Conservation (phyloP, 2,888 invertebrate species). For the Tenodera sinensis region DNA sequence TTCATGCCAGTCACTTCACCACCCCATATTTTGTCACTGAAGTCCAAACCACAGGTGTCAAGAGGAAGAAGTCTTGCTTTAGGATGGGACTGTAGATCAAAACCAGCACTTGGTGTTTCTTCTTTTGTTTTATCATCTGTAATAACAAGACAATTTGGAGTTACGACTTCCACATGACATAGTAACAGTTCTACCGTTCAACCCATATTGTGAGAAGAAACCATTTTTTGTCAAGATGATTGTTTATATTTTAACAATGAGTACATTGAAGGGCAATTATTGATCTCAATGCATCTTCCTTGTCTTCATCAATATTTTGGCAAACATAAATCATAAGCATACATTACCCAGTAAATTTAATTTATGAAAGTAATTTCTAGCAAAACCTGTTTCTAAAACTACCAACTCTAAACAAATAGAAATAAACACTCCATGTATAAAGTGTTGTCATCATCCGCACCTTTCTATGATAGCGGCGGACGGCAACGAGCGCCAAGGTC, state of each 20-base stretch:
- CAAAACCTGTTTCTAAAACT: too few relatives aligned
- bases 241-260: conserved; percentile 3
- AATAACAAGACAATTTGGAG: not conserved
- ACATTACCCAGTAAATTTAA: not conserved
- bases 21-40: conserved; percentile 55
- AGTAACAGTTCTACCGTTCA: conserved; percentile 23
- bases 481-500: too few relatives aligned
- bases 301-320: not conserved
- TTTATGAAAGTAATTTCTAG: too few relatives aligned
- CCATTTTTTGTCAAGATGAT: conserved; percentile 5
- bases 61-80: conserved; percentile 44
- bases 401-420: too few relatives aligned
- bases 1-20: conserved; percentile 59
- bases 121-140: not conserved
- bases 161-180: conserved; percentile 16
- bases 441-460: too few relatives aligned
- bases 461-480: too few relatives aligned
- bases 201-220: conserved; percentile 24
- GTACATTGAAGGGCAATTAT: not conserved
- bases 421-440: too few relatives aligned
- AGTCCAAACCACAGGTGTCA: conserved; percentile 54
- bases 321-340: not conserved
- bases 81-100: conserved; percentile 36
- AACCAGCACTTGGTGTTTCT: conserved; percentile 42
- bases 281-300: not conserved